Evolutionary conservation across 2,888 invertebrate species (phyloP).

Genomic region (Cheilosia scutellata): DNA sequence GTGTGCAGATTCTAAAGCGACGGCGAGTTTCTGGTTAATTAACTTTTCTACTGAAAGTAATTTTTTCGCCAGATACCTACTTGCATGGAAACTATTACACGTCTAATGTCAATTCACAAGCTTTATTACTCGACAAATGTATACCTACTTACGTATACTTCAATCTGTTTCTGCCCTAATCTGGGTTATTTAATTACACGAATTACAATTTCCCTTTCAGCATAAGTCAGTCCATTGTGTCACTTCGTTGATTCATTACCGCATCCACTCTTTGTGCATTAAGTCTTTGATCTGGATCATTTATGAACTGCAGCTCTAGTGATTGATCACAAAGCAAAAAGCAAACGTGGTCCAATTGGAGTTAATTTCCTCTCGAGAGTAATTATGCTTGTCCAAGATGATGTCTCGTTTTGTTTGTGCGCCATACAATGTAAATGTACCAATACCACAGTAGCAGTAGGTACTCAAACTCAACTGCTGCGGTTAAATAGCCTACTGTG

Average conservation of each 20-base stretch:
- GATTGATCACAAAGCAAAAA: conserved; percentile 39
- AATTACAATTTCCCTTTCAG: conserved; percentile 2
- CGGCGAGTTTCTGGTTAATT: conserved; percentile 13
- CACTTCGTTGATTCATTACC: conserved; percentile 1
- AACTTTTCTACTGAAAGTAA: background rate
- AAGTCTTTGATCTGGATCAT: conserved; percentile 27
- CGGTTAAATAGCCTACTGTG: conserved; percentile 25
- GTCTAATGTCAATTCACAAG: background rate
- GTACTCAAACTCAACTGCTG: conserved; percentile 10
- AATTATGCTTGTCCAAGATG: conserved; percentile 49
- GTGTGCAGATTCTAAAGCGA: background rate
- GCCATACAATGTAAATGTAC: background rate
- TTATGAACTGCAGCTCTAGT: conserved; percentile 20
- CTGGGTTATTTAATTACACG: background rate
- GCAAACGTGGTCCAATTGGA: conserved; percentile 47
- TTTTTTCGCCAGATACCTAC: too few species aligned
- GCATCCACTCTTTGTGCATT: conserved; percentile 8
- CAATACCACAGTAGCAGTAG: background rate
- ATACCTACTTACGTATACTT: background rate
- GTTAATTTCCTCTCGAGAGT: conserved; percentile 53
- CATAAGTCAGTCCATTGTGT: conserved; percentile 10
- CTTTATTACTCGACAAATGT: too few species aligned
- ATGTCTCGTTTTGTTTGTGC: conserved; percentile 23
- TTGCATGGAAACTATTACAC: background rate
- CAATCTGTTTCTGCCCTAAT: background rate